Evolutionary conservation across 64 coral and sea anemone genomes (phyloP), one percentile per base, ranked within the genome.

Genomic region (Cladopsammia gracilis): DNA sequence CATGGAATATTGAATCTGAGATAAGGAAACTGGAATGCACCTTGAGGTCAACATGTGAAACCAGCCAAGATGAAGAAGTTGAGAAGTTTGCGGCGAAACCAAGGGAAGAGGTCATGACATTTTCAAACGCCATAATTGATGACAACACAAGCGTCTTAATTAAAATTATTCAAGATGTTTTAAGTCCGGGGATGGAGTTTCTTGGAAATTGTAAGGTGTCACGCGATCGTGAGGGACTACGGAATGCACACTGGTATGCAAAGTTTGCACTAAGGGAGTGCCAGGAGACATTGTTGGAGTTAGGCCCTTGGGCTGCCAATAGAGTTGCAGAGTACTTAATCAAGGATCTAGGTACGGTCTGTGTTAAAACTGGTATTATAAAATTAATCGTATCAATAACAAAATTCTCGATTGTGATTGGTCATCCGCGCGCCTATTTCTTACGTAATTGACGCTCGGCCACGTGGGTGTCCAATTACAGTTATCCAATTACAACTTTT

Each of bases 261-360:
- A 96, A 91, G 25, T 80, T n/a, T 75, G 83, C 82, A 13, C 60
- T 99, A 12, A 87, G 88, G 11, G 98, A 99, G 67, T 99, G 98
- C 52, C 16, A 84, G 4, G 80, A 96, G 60, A 96, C 79, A 3
- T 83, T 96, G 16, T 34, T 83, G 20, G 98, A 94, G 53, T 75
- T 99, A 48, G 94, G 98, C 4, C 73, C 91, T 4, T 99, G 90
- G 88, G 95, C 98, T 73, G 88, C 88, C 50, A 87, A 89, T 60
- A 70, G 78, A 89, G 94, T 99, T 2, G 95, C 98, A 73, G 88
- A 61, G 52, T 94, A 94, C 72, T 86, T 99, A 34, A 64, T 99
- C 53, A 85, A 91, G 2, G 94, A 96, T 78, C 51, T 96, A 49
- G 94, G 98, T 96, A 69, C 10, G 62, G 77, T 59, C 15, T n/a